Percentiles rank a stretch among this genome's conserved stretches.
Evolutionary conservation across 2,888 invertebrate genomes (phyloP).

Genomic region (Callosobruchus maculatus): DNA sequence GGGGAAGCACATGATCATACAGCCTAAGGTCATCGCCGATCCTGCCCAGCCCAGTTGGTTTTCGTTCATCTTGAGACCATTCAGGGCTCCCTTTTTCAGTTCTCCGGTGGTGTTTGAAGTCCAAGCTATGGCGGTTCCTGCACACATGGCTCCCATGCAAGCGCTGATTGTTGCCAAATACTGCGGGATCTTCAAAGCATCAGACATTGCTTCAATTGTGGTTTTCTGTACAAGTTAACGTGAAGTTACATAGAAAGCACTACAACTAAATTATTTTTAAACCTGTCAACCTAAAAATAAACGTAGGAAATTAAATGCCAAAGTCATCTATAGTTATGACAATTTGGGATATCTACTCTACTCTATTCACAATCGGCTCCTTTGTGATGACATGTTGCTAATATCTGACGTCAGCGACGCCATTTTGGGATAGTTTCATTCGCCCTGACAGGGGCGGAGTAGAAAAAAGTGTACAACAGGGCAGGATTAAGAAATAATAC

Average conservation of each 20-base stretch:
- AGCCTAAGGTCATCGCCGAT: constrained; percentile 67
- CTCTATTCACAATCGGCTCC: too few species aligned
- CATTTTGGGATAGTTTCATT: too few species aligned
- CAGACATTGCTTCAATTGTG: neutral
- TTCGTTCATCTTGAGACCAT: constrained; percentile 20
- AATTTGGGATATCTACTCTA: too few species aligned
- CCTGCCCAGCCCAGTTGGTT: constrained; percentile 66
- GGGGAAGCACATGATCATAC: constrained; percentile 67
- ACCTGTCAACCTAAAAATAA: neutral
- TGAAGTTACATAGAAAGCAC: neutral
- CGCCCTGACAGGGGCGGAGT: too few species aligned
- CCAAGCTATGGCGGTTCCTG: constrained; percentile 75
- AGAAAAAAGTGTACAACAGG: too few species aligned
- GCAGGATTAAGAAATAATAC: too few species aligned
- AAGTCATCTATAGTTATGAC: neutral
- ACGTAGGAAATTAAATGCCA: neutral
- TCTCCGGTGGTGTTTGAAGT: constrained; percentile 64
- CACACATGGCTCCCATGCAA: constrained; percentile 64
- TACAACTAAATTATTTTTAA: neutral
- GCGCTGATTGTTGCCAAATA: constrained; percentile 59
- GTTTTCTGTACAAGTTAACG: neutral
- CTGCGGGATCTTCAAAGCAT: constrained; percentile 48
- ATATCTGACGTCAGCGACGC: too few species aligned
- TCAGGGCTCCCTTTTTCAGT: constrained; percentile 49
- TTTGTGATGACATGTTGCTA: too few species aligned